Conservation (phyloP, 2,113 vertebrate genomes). For the Tychaedon coryphoeus region DNA sequence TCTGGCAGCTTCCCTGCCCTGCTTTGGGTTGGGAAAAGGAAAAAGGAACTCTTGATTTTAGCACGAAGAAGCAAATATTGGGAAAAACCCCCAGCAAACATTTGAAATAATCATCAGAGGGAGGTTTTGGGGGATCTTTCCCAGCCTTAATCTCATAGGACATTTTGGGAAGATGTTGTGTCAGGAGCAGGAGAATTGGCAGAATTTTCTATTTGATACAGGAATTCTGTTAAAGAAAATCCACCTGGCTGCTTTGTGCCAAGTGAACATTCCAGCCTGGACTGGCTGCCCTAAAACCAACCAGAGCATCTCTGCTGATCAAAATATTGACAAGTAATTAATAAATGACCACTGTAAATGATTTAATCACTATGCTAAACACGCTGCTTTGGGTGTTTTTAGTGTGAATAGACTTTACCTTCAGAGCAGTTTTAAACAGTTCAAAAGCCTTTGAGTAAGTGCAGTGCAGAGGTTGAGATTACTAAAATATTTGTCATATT, state of each 20-base stretch:
- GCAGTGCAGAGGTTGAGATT: neutral
- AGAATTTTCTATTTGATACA: accelerated
- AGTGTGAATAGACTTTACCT: neutral
- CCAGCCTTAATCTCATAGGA: no score
- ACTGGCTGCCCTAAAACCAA: neutral
- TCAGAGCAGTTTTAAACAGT: neutral
- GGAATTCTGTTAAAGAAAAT: neutral
- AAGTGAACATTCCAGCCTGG: neutral
- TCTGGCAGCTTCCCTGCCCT: accelerated
- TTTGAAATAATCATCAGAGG: accelerated
- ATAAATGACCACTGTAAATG: neutral
- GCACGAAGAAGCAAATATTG: neutral
- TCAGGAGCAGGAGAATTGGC: neutral
- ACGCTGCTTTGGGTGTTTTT: accelerated
- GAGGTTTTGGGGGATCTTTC: neutral
- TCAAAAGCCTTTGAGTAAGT: neutral
- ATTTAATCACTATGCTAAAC: neutral
- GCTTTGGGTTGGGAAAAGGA: neutral
- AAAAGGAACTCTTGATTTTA: neutral
- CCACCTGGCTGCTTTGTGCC: neutral
- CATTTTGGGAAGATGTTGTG: neutral
- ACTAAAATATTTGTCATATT: neutral
- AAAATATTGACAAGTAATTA: neutral
- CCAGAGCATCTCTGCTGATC: neutral
- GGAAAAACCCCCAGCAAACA: neutral